Evolutionary conservation across 2,888 invertebrate species (phyloP).

Genomic region (Agapostemon virescens): DNA sequence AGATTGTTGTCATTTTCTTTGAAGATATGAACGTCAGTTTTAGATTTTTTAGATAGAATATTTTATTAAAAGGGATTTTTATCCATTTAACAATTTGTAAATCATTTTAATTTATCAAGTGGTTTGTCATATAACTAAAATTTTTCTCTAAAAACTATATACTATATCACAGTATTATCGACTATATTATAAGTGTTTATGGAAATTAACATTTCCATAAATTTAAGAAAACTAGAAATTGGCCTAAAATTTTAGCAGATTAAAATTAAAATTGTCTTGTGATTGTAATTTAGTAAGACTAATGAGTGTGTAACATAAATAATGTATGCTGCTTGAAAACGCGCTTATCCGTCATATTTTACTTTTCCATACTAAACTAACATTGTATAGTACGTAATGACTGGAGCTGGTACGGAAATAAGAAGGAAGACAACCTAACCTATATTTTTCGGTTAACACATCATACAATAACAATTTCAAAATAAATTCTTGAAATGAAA

Average conservation of each 20-base stretch:
- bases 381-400: background rate
- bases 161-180: background rate
- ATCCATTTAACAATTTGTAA: background rate
- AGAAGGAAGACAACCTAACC: conserved; percentile 33
- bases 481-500: background rate
- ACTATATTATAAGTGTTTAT: background rate
- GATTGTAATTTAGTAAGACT: background rate
- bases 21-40: background rate
- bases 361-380: background rate
- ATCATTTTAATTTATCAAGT: background rate
- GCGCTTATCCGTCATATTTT: background rate
- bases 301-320: background rate
- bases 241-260: background rate
- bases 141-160: background rate
- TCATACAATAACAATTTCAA: background rate
- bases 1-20: background rate
- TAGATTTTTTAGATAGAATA: background rate
- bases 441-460: conserved; percentile 11
- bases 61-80: background rate
- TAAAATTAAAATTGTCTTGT: background rate
- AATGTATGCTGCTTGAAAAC: background rate
- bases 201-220: background rate
- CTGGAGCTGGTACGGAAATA: background rate
- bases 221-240: background rate
- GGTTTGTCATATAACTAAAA: background rate